Evolutionary conservation across 2,113 vertebrate species (phyloP).

Genomic region (Chinchilla lanigera): DNA sequence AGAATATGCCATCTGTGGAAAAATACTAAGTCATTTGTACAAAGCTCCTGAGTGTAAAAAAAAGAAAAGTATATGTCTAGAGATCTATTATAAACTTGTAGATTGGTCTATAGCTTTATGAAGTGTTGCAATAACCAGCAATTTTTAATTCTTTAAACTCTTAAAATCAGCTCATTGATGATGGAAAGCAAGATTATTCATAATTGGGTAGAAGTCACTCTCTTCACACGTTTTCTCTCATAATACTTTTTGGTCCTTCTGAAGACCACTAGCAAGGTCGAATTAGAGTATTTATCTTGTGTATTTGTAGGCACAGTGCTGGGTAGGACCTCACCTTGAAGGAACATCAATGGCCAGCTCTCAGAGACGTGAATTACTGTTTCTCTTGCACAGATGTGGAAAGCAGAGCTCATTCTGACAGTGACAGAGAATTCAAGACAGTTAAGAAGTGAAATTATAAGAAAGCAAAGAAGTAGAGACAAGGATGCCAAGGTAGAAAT

Average conservation of each 20-base stretch:
- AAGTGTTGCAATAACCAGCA: background rate
- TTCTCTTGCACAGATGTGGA: background rate
- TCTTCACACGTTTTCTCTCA: background rate
- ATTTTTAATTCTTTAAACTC: background rate
- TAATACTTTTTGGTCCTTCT: background rate
- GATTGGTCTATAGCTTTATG: background rate
- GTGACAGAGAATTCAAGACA: background rate
- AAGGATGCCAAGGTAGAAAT: background rate
- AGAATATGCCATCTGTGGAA: background rate
- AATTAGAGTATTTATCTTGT: background rate
- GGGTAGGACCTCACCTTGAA: too few relatives aligned
- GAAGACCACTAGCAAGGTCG: background rate
- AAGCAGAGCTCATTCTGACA: background rate
- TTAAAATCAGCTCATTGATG: slow-evolving; percentile 15
- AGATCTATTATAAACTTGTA: background rate
- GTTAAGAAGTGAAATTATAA: background rate
- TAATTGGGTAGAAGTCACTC: background rate
- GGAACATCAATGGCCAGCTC: background rate
- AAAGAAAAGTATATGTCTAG: background rate
- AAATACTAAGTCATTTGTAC: background rate
- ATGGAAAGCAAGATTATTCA: background rate
- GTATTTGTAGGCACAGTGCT: background rate
- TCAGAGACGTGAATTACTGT: background rate
- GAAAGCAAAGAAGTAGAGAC: background rate
- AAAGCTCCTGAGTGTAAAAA: background rate